Conservation (phyloP, 2,113 vertebrate genomes). For the Tachysurus vachellii region DNA sequence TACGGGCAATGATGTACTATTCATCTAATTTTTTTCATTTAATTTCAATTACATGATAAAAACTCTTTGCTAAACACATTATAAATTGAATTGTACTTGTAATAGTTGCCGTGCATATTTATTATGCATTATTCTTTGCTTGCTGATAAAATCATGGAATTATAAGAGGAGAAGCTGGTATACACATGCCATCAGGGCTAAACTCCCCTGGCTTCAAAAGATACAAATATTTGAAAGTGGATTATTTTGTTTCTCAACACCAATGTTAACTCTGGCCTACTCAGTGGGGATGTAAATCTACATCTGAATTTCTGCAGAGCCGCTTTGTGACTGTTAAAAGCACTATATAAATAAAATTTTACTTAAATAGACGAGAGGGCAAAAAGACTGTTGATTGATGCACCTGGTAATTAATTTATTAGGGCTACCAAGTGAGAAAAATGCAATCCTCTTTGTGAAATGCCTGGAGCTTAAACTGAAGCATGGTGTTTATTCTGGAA, state of each 20-base stretch:
- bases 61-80: neutral
- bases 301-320: neutral
- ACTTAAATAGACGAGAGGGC: neutral
- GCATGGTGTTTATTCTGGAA: constrained; percentile 19
- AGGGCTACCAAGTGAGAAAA: neutral
- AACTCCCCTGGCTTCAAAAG: neutral
- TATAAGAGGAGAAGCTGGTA: neutral
- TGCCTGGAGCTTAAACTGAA: constrained; percentile 1
- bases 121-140: neutral
- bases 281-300: neutral
- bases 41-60: neutral
- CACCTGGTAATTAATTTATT: constrained; percentile 9
- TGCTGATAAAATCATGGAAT: neutral
- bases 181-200: neutral
- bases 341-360: neutral
- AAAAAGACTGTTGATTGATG: neutral
- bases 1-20: neutral
- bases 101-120: neutral
- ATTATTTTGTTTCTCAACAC: neutral
- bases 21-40: neutral
- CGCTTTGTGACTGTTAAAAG: neutral
- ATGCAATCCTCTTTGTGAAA: neutral
- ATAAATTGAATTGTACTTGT: neutral
- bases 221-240: neutral
- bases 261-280: neutral